Percentiles rank a stretch among this genome's conserved stretches.
Conservation (phyloP, 2,888 invertebrate genomes). For the Heliothis peltigera region DNA sequence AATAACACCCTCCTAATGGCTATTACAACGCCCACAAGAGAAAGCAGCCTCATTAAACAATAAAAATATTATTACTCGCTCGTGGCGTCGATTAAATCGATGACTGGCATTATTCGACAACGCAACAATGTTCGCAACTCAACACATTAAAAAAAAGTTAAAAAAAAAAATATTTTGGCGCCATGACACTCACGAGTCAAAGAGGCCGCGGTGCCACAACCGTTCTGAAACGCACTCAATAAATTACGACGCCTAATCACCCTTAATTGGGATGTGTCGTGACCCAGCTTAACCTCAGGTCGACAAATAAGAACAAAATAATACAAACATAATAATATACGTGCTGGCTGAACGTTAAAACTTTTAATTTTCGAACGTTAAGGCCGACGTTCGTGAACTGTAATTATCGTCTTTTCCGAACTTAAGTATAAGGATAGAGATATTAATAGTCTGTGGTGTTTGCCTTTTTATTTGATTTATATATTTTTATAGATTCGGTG, state of each 20-base stretch:
- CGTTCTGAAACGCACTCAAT: constrained; percentile 84
- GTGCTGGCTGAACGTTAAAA: constrained; percentile 77
- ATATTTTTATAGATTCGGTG: constrained; percentile 83
- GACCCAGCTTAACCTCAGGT: constrained; percentile 88
- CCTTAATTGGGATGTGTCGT: constrained; percentile 88
- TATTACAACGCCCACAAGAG: constrained; percentile 57
- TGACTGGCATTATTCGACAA: constrained; percentile 60
- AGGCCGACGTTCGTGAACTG: constrained; percentile 78
- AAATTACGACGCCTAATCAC: constrained; percentile 88
- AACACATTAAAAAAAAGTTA: constrained; percentile 73
- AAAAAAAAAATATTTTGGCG: constrained; percentile 75
- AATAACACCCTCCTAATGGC: constrained; percentile 57
- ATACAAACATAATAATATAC: constrained; percentile 89
- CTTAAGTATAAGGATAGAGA: constrained; percentile 89
- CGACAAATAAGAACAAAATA: constrained; percentile 85
- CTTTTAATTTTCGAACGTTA: constrained; percentile 87
- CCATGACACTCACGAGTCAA: constrained; percentile 76
- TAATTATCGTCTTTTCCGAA: constrained; percentile 86
- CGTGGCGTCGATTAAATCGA: constrained; percentile 62
- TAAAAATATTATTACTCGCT: constrained; percentile 61
- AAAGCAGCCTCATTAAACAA: constrained; percentile 60
- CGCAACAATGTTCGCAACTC: constrained; percentile 78
- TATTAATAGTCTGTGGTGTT: constrained; percentile 86
- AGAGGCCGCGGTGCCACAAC: constrained; percentile 77
- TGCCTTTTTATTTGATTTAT: constrained; percentile 87